Evolutionary conservation across 2,888 invertebrate genomes (phyloP).

Genomic region (Lithosia quadra): DNA sequence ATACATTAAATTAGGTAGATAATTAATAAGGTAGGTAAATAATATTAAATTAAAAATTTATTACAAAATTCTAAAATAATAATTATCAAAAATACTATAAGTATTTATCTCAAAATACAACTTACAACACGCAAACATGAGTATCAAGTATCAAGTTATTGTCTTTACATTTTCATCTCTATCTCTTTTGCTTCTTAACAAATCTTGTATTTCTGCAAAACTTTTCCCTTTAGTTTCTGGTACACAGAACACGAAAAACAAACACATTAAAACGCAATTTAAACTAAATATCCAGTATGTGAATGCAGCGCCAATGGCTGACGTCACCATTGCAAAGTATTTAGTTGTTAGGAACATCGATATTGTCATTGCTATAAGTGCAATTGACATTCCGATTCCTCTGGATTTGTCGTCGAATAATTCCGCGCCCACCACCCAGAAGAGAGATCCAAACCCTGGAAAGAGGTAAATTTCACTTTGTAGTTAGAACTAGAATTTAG

Average conservation of each 20-base stretch:
- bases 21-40: too few species aligned
- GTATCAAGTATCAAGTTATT: conserved; percentile 4
- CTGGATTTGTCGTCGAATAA: conserved; percentile 67
- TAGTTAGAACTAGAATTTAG: too few species aligned
- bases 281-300: conserved; percentile 66
- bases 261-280: conserved; percentile 54
- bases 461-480: conserved; percentile 38
- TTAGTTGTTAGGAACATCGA: conserved; percentile 12
- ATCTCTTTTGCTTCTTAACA: conserved; percentile 46
- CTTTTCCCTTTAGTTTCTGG: conserved; percentile 78
- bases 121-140: neutral
- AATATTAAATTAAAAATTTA: too few species aligned
- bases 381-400: conserved; percentile 58
- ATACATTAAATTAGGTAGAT: too few species aligned
- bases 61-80: too few species aligned
- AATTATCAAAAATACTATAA: neutral
- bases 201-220: conserved; percentile 69
- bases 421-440: conserved; percentile 67
- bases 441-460: conserved; percentile 70
- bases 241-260: conserved; percentile 61
- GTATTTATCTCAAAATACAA: neutral
- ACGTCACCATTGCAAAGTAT: conserved; percentile 45
- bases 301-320: conserved; percentile 59
- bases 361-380: neutral
- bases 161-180: neutral